Evolutionary conservation across 2,113 vertebrate genomes (phyloP).

Genomic region (Poeciliopsis prolifica): DNA sequence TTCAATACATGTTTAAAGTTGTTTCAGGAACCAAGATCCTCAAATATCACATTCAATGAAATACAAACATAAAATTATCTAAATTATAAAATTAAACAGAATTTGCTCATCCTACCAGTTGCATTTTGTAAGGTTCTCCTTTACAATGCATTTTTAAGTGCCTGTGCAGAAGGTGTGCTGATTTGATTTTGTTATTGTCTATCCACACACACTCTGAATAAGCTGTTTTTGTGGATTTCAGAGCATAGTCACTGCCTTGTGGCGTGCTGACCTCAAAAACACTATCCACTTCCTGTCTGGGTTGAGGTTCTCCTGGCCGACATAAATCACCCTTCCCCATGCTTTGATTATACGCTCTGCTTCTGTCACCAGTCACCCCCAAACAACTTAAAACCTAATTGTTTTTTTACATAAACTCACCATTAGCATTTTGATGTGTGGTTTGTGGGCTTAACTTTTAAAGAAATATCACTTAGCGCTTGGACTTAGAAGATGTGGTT

Average conservation of each 20-base stretch:
- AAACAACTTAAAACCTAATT: conserved; percentile 70
- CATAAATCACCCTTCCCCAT: conserved; percentile 54
- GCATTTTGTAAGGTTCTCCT: conserved; percentile 22
- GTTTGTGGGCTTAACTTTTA: conserved; percentile 60
- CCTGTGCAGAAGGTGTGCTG: conserved; percentile 44
- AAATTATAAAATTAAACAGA: conserved; percentile 25
- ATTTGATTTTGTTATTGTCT: conserved; percentile 61
- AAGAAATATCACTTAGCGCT: conserved; percentile 38
- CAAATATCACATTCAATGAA: not conserved
- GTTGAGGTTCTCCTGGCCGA: conserved; percentile 53
- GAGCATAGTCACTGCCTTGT: conserved; percentile 54
- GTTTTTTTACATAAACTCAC: conserved; percentile 64
- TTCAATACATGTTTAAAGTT: conserved; percentile 11
- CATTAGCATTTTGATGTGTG: conserved; percentile 64
- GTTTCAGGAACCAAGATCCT: not conserved
- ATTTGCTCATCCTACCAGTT: conserved; percentile 48
- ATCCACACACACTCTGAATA: conserved; percentile 41
- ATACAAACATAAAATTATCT: not conserved
- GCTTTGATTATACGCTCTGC: conserved; percentile 56
- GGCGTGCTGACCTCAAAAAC: conserved; percentile 65
- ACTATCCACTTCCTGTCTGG: conserved; percentile 66
- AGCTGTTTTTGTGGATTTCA: conserved; percentile 57
- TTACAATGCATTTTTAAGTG: conserved; percentile 44
- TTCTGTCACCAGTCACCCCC: conserved; percentile 46
- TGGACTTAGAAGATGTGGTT: conserved; percentile 39